Base-by-base conservation (phyloP, 2,888 invertebrate genomes). In the Oeneis ivallda region DNA sequence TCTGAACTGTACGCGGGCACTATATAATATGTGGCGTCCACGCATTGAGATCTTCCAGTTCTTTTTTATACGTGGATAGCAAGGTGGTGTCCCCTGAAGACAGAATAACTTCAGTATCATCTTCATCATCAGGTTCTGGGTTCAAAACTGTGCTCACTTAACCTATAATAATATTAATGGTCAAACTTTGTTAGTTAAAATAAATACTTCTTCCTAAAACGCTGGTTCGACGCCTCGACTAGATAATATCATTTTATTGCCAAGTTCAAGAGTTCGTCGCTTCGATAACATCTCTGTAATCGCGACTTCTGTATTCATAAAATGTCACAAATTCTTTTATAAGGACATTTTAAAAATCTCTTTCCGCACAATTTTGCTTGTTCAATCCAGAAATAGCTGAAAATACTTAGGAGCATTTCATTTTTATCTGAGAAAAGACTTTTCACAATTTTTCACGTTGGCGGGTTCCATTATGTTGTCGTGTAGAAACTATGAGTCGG, bases 311-410 rank as follows among this genome's bases (percentile, higher is more conserved):
- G 64, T 69, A 87, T 87, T 86, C 86, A 86, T 84, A 84, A 82
- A 82, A 75, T 77, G 80, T 80, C 78, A 82, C 81, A 78, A 80
- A 83, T 85, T 85, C 83, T 83, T 87, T 87, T 86, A 87, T 84
- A 82, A 84, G 77, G 75, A 82, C 88, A 87, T 80, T 89, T 89
- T 86, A 80, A 85, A 85, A 89, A 88, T 87, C 84, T 85, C 45
- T 39, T 59, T 59, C 60, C 43, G 32, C 26, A 26, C 17, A 60
- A 60, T 37, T 60, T 60, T 19, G 39, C 13, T 39, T 39, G 49
- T 50, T 50, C 34, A 47, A 39, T 47, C 47, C 10, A 47, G 47
- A 15, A 47, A 47, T 47, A 47, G 9, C 47, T 47, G 9, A 17
- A 47, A 47, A 47, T 47, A 15, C 15, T 45, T 45, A 9, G 15